Evolutionary conservation across 2,797 vertebrate species (phyloP).

Genomic region (Chelon auratus): DNA sequence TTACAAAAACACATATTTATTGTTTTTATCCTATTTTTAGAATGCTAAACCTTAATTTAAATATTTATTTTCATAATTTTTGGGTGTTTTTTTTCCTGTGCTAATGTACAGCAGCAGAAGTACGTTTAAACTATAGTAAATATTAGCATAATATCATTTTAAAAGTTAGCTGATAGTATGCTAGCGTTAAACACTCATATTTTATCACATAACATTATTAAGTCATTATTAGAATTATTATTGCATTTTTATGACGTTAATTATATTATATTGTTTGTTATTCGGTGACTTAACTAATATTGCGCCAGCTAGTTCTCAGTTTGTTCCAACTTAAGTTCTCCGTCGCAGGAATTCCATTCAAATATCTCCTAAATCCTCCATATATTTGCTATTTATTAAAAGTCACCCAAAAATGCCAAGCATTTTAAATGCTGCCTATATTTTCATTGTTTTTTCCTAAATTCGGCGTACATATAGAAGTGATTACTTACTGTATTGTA

Average conservation of each 20-base stretch:
- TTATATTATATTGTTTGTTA: too few relatives aligned
- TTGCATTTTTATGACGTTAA: too few relatives aligned
- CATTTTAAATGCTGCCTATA: accelerated
- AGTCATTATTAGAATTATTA: background rate
- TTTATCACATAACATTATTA: background rate
- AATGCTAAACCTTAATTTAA: background rate
- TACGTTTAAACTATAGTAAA: background rate
- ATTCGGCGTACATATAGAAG: background rate
- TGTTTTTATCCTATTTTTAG: background rate
- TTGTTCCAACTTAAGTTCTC: background rate
- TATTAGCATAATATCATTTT: too few relatives aligned
- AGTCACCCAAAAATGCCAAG: accelerated
- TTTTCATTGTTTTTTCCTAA: background rate
- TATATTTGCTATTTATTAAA: too few relatives aligned
- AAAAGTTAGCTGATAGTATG: too few relatives aligned
- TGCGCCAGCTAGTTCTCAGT: background rate
- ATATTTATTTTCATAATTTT: background rate
- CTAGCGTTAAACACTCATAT: background rate
- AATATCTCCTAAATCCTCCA: background rate
- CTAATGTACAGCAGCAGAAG: too few relatives aligned
- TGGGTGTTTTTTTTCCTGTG: too few relatives aligned
- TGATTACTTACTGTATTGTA: background rate
- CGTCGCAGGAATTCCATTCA: background rate
- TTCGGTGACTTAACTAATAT: background rate
- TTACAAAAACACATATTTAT: background rate